Base-by-base conservation (phyloP, 1,140 invertebrate genomes). In the Drosophila equinoxialis region DNA sequence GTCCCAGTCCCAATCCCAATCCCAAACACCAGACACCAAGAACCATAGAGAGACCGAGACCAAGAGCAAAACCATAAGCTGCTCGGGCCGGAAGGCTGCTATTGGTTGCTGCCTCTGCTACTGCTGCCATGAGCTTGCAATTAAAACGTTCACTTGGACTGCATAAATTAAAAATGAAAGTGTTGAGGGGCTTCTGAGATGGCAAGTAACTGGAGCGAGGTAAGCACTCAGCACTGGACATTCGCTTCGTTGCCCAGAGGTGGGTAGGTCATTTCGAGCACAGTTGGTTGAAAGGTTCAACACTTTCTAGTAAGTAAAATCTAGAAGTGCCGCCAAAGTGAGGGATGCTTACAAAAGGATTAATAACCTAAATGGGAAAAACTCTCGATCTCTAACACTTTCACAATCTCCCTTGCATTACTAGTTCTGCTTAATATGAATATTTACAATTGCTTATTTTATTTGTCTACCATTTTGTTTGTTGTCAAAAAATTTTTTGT, bases 101-200 rank as follows among this genome's bases (percentile, higher is more conserved):
- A 14, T 7, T 48, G 14, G 14, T 48, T 55, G 42, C 65, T 54
- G 71, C 71, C 10, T 30, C 30, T 57, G 79, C 42, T 45, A 71
- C 61, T 48, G 35, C 45, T 37, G 62, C n/a, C 17, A 64, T 73
- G 72, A 66, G 55, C 63, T 62, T 63, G 81, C 77, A 84, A 84
- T 85, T 84, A 84, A 84, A 84, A 81, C 65, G 59, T 79, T 67
- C 77, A 65, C 74, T 79, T 70, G 66, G 73, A 68, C 23, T 42
- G 57, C 66, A 67, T 77, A 64, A 77, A 83, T 70, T 83, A 68
- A 68, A 72, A 63, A 70, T 69, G 23, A 20, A 33, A 42, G 14
- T 42, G 10, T 17, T 17, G 13, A 5, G 17, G 14, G 57, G 57
- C 13, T 35, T 11, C 6, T 10, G 30, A 37, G 55, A 17, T 17